A percentile compares a stretch with the other conserved stretches of the same genome.
phyloP scores from a whole-genome alignment of 1,140 invertebrate species.

The Eriosoma lanigerum region DNA sequence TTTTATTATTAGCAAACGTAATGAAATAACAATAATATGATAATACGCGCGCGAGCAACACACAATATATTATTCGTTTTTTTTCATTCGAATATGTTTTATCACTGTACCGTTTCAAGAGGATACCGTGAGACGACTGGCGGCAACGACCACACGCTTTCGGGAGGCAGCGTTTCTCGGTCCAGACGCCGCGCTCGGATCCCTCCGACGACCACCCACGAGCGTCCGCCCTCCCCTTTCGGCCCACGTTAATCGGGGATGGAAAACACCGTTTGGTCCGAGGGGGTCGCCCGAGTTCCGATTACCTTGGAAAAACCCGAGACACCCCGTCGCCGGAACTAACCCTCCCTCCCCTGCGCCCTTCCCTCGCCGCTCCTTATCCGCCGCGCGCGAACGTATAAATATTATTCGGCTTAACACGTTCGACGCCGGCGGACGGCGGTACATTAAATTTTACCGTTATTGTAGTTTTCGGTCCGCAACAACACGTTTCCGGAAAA shows the following conservation, averaged over 20 bases:
- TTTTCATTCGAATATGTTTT: too few relatives aligned
- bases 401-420: neutral
- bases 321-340: slow-evolving; percentile 4
- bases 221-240: neutral
- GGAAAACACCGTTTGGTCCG: too few relatives aligned
- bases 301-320: slow-evolving; percentile 9
- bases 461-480: too few relatives aligned
- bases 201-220: neutral
- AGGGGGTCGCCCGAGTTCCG: neutral
- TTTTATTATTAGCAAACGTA: too few relatives aligned
- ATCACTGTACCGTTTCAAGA: neutral
- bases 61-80: too few relatives aligned
- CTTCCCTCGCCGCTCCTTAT: neutral
- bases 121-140: slow-evolving; percentile 25
- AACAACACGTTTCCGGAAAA: too few relatives aligned
- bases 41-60: too few relatives aligned
- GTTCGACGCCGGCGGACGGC: neutral
- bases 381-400: neutral
- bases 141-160: slow-evolving; percentile 1
- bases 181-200: slow-evolving; percentile 5
- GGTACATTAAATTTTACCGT: too few relatives aligned
- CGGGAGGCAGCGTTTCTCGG: neutral
- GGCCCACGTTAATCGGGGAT: neutral
- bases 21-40: too few relatives aligned
- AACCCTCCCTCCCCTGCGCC: neutral